Base-by-base conservation (phyloP, 2,888 invertebrate species). In the Pedicia rivosa region DNA sequence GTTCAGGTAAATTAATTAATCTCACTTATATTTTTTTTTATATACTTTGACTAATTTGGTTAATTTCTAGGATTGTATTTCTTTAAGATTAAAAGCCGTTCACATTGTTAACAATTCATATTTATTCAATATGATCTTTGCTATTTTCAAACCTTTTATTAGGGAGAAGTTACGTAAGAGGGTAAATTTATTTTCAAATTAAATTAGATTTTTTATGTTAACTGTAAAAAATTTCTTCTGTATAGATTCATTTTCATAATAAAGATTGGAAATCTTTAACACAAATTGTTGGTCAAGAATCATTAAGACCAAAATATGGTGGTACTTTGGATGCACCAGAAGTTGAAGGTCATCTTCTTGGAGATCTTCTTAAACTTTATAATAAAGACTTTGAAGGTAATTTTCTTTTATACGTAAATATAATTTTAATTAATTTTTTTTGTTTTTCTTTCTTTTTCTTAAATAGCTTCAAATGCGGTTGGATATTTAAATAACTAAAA, bases 71-170 rank as follows among this genome's bases (percentile, higher is more conserved):
- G 87, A 84, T 51, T 80, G 83, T 50, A 74, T 84, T 20, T 84
- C 90, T 0, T 66, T 77, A 42, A 72, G 91, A 35, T 61, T 92
- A 30, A 88, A 87, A 59, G 84, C 74, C 1, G 74, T 92, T 3
- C 90, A 91, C 53, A 68, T 90, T 35, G 66, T 91, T n/a, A 86
- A 86, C 55, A 88, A 91, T 53, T 82, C 90, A 0, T 74, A 71
- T 45, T 68, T 88, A 42, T 90, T 91, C 62, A 86, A 84, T 52
- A 77, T 87, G 71, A 64, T 84, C 4, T 90, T 80, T 50, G 74
- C 80, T 7, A 67, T 92, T 38, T 81, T 91, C 57, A 87, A 86
- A 54, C 91, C 90, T 1, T 90, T 91, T 54, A 64, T 91, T 46
- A 68, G 78, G 44, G 83, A 86, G 52, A 90, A 88, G 62, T 61